Percentiles rank a stretch among this genome's conserved stretches.
phyloP scores from a whole-genome alignment of 2,797 vertebrate species.

The Echiichthys vipera region DNA sequence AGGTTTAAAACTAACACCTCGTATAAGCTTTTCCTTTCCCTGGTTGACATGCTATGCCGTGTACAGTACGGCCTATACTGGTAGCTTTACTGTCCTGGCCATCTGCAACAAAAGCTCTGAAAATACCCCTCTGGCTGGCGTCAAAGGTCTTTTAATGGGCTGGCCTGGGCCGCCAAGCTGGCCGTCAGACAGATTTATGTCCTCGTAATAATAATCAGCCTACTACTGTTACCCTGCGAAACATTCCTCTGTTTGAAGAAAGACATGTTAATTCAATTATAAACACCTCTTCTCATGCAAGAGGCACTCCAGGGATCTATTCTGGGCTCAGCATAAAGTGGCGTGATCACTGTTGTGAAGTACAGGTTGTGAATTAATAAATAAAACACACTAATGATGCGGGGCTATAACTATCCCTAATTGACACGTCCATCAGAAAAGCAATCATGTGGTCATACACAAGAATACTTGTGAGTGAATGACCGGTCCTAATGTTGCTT shows the following conservation, averaged over 20 bases:
- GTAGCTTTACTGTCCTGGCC: conserved; percentile 60
- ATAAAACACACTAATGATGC: conserved; percentile 10
- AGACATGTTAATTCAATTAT: conserved; percentile 79
- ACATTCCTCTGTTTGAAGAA: conserved; percentile 76
- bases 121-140: conserved; percentile 78
- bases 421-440: conserved; percentile 41
- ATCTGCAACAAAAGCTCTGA: conserved; percentile 78
- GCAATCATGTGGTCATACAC: conserved; percentile 1
- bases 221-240: conserved; percentile 78
- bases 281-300: conserved; percentile 76
- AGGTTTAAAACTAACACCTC: conserved; percentile 14
- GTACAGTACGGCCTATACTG: conserved; percentile 38
- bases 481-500: not conserved
- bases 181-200: conserved; percentile 80
- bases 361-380: conserved; percentile 32
- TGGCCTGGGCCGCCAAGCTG: conserved; percentile 56
- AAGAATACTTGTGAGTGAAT: conserved; percentile 24
- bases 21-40: conserved; percentile 15
- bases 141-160: conserved; percentile 77
- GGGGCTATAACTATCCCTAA: conserved; percentile 21
- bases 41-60: conserved; percentile 10
- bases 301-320: conserved; percentile 54
- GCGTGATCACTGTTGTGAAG: conserved; percentile 24
- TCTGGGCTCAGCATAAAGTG: conserved; percentile 34
- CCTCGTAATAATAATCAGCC: conserved; percentile 81